Percentiles rank a stretch among this genome's conserved stretches.
These are phyloP conservation scores for Linurgus olivaceus DNA, from an alignment of 2,797 vertebrate species.

Conservation along the genomic window DNA sequence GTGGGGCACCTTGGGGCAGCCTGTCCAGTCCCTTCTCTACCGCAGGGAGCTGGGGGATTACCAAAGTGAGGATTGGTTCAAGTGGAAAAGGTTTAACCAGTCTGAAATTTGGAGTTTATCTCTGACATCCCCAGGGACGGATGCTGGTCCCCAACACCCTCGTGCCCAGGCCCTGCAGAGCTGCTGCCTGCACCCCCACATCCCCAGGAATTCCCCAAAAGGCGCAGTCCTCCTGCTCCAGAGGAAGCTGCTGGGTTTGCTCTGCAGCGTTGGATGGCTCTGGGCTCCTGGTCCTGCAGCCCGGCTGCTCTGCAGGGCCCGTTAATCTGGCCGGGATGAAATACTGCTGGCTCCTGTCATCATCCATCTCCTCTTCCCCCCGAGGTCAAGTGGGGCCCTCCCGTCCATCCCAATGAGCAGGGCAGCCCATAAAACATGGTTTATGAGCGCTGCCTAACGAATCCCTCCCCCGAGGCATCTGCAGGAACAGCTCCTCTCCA, in stretches of 20 bases:
- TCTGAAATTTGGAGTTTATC: fast-evolving
- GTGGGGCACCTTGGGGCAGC: not conserved
- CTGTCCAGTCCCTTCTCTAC: not conserved
- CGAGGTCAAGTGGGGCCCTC: slow-evolving; percentile 18
- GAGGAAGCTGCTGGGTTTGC: not conserved
- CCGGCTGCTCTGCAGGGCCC: not conserved
- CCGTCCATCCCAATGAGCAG: not conserved
- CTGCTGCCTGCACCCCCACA: fast-evolving
- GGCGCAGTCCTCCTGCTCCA: fast-evolving
- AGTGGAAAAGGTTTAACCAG: not conserved
- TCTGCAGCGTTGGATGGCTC: fast-evolving
- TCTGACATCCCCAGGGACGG: not conserved
- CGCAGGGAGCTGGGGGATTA: not conserved
- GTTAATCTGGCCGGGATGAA: not conserved
- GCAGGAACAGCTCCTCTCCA: not conserved
- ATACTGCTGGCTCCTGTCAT: not conserved
- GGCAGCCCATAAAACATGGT: not conserved
- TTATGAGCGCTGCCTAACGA: not conserved
- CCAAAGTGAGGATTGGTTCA: fast-evolving
- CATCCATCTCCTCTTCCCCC: not conserved
- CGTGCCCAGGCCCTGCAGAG: not conserved
- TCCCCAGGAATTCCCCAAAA: fast-evolving
- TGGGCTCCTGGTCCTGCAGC: not conserved
- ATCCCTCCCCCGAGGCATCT: not conserved
- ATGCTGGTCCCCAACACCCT: not conserved